Percentiles rank a stretch among this genome's conserved stretches.
These are phyloP conservation scores for Microctenopoma stevenorrisi DNA, from an alignment of 2,797 vertebrate genomes.

Conservation along the genomic window DNA sequence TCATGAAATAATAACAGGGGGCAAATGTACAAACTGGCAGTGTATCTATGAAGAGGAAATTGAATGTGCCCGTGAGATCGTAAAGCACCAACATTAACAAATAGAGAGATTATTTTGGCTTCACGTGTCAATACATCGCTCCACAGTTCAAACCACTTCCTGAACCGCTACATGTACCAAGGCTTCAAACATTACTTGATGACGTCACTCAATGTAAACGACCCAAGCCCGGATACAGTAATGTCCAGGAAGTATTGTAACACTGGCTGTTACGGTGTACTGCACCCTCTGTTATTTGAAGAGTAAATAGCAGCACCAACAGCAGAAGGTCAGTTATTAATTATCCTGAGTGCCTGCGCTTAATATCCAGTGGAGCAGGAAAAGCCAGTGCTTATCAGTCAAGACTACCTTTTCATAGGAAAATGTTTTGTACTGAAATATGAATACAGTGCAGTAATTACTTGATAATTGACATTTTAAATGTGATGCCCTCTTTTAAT, in stretches of 20 bases:
- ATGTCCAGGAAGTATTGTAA: background rate
- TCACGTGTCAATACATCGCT: no score
- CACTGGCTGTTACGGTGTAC: background rate
- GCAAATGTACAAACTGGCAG: no score
- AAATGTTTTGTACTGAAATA: constrained; percentile 13
- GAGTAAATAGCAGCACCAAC: constrained; percentile 5
- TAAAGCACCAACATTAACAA: no score
- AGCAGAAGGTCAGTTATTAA: constrained; percentile 38
- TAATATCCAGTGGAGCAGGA: constrained; percentile 28
- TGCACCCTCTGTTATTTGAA: constrained; percentile 6
- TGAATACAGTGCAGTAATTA: constrained; percentile 14
- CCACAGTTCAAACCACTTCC: no score
- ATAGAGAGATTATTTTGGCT: no score
- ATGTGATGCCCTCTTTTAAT: background rate
- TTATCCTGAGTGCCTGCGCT: constrained; percentile 24
- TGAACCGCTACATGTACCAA: no score
- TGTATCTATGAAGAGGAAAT: no score
- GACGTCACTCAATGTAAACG: no score
- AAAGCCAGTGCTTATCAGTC: constrained; percentile 33
- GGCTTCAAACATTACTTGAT: no score
- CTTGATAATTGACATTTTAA: constrained; percentile 19
- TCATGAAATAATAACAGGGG: no score
- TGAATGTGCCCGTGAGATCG: no score
- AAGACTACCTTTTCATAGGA: constrained; percentile 11
- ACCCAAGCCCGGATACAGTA: background rate